Conservation (phyloP, 2,797 vertebrate genomes). For the Rachycentron canadum region DNA sequence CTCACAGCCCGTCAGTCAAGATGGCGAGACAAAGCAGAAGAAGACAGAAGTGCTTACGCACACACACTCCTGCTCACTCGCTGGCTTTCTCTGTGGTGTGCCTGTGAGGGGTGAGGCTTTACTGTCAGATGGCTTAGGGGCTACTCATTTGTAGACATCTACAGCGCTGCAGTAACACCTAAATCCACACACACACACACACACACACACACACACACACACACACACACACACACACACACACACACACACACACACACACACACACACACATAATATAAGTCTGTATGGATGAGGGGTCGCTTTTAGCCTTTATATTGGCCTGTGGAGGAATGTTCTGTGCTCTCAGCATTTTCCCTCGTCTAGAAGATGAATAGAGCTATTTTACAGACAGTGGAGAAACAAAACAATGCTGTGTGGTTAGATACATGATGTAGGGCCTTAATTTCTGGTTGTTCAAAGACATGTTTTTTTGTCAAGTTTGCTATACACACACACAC, state of each 20-base stretch:
- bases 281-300: slow-evolving; percentile 61
- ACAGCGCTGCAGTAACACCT: slow-evolving; percentile 60
- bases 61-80: slow-evolving; percentile 58
- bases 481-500: slow-evolving; percentile 68
- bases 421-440: slow-evolving; percentile 66
- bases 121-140: slow-evolving; percentile 78
- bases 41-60: slow-evolving; percentile 83
- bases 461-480: slow-evolving; percentile 65
- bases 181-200: slow-evolving; percentile 44
- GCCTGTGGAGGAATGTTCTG: slow-evolving; percentile 80
- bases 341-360: slow-evolving; percentile 82
- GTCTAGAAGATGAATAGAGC: slow-evolving; percentile 81
- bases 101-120: slow-evolving; percentile 75
- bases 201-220: slow-evolving; percentile 45
- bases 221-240: slow-evolving; percentile 30
- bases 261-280: slow-evolving; percentile 48
- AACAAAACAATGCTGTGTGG: slow-evolving; percentile 73
- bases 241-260: slow-evolving; percentile 39
- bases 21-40: slow-evolving; percentile 77
- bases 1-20: slow-evolving; percentile 76
- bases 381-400: slow-evolving; percentile 76
- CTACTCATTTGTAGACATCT: slow-evolving; percentile 79
- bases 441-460: slow-evolving; percentile 73
- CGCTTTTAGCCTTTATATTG: slow-evolving; percentile 64
- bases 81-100: slow-evolving; percentile 54